Conservation (phyloP, 2,888 invertebrate genomes). For the Sinopyrophorus schimmeli region DNA sequence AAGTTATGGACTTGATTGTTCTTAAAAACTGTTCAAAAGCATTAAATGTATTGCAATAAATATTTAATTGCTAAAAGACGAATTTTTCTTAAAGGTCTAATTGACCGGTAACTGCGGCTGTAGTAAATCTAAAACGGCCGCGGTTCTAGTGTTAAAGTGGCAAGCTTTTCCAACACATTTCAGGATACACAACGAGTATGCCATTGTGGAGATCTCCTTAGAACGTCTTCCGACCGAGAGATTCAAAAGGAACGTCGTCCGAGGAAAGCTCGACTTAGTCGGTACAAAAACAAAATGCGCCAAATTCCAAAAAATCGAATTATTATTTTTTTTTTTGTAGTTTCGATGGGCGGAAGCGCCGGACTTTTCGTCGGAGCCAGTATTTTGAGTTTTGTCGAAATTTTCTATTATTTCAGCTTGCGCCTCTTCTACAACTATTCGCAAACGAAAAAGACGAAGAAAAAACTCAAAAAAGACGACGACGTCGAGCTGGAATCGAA, state of each 20-base stretch:
- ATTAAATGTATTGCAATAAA: no score
- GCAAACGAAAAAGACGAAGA: background rate
- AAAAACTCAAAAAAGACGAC: no score
- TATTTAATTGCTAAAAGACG: no score
- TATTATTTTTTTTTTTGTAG: conserved; percentile 45
- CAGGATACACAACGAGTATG: conserved; percentile 47
- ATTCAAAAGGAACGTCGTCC: conserved; percentile 66
- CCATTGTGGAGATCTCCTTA: conserved; percentile 63
- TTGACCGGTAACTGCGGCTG: no score
- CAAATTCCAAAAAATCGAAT: background rate
- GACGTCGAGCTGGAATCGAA: no score
- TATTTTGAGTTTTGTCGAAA: conserved; percentile 62
- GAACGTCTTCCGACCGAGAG: conserved; percentile 69
- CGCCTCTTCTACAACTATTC: conserved; percentile 34
- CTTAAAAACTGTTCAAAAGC: no score
- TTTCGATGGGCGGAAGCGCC: conserved; percentile 63
- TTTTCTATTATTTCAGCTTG: conserved; percentile 58
- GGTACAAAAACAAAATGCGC: conserved; percentile 56
- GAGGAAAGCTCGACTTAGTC: conserved; percentile 67
- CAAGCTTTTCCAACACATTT: conserved; percentile 20
- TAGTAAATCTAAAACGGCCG: no score
- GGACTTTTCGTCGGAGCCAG: conserved; percentile 65
- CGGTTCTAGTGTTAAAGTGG: no score
- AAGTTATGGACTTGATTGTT: no score
- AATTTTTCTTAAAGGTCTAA: no score